Evolutionary conservation across 2,113 vertebrate genomes (phyloP).

Genomic region (Phalacrocorax aristotelis): DNA sequence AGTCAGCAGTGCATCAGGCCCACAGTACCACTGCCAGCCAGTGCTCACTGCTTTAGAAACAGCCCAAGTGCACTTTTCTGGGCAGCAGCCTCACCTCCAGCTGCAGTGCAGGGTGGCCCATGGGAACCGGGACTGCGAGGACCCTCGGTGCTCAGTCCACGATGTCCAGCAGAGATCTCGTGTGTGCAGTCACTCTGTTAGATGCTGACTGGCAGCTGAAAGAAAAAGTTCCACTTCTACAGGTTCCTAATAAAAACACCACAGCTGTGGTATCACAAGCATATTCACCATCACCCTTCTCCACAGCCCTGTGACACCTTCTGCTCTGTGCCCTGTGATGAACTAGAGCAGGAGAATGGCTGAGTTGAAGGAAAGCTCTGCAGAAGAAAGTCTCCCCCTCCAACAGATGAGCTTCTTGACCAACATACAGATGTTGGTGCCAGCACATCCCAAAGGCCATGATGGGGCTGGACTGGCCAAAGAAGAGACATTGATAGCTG

Average conservation of each 20-base stretch:
- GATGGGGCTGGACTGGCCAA: neutral
- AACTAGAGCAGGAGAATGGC: neutral
- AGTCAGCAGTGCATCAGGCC: neutral
- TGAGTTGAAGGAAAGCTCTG: neutral
- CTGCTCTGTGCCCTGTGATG: neutral
- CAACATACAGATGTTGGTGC: neutral
- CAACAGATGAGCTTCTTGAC: neutral
- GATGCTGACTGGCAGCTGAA: neutral
- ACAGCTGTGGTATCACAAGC: neutral
- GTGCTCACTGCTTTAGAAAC: neutral
- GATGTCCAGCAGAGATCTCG: neutral
- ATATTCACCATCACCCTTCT: neutral
- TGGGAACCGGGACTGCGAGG: accelerated
- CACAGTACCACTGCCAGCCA: neutral
- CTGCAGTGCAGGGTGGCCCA: neutral
- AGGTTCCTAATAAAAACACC: neutral
- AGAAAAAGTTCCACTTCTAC: neutral
- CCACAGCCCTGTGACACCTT: neutral
- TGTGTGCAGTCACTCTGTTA: neutral
- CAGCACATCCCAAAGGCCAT: neutral
- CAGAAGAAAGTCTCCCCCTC: neutral
- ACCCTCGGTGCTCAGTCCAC: neutral
- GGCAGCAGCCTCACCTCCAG: neutral
- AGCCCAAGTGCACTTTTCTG: neutral
- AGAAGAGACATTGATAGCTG: neutral